Evolutionary conservation across 2,888 invertebrate species (phyloP), one percentile per base, ranked within the genome.

Genomic region (Lithosia quadra): DNA sequence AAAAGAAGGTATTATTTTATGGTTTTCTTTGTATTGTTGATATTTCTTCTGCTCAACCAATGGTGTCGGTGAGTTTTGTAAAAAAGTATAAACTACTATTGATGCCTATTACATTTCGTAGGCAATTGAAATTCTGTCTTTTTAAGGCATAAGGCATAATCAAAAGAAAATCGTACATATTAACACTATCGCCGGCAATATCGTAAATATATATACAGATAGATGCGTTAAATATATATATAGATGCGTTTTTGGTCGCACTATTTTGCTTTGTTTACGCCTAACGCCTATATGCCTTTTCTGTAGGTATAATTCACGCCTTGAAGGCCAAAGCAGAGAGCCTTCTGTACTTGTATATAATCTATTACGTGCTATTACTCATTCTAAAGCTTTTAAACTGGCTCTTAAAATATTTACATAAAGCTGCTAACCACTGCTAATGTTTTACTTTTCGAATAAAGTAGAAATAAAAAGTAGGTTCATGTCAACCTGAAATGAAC

Each of bases 311-410:
- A 15, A 43, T 5, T 18, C 43, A 43, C 5, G 18, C 43, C 43
- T 43, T 43, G 7, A 5, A 43, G 7, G 18, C 18, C 18, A 43
- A 43, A 43, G 43, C 43, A 43, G 43, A 18, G 43, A 43, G 43
- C 18, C 43, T 18, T 43, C 43, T 43, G 4, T 28, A 4, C n/a
- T n/a, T 58, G 15, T 33, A 18, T n/a, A 57, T 18, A 28, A 28
- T 28, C 7, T 11, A 21, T 18, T 28, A 34, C 34, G 1, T 3
- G 34, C 34, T 34, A 34, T 59, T 34, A 58, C 10, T n/a, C 11
- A 7, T 59, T 59, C n/a, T 34, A 33, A 21, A 34, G 58, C 34
- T 59, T 59, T 59, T 58, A 58, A 58, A 58, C n/a, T 58, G 33
- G 58, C 18, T 59, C 28, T 21, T 33, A 21, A 49, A 1, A n/a